phyloP scores from a whole-genome alignment of 2,888 invertebrate genomes.

The Leptinotarsa peninsularis region DNA sequence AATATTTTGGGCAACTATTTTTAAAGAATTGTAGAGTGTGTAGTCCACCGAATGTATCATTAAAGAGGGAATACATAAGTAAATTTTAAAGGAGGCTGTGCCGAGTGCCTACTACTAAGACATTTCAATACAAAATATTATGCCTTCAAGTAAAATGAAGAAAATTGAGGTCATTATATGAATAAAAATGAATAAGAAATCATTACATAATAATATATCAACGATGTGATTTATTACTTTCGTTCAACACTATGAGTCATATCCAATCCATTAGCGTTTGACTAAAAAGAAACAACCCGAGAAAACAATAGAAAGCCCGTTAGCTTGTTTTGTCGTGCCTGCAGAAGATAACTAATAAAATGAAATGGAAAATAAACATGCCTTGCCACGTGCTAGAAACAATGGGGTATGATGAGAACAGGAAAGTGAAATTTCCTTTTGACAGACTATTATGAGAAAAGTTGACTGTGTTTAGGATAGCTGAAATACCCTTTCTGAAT shows the following conservation, averaged over 20 bases:
- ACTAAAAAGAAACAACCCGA: constrained; percentile 33
- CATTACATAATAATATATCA: neutral
- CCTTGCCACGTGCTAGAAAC: constrained; percentile 45
- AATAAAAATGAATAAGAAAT: constrained; percentile 14
- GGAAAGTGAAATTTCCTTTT: constrained; percentile 11
- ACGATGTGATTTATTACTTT: constrained; percentile 20
- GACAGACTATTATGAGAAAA: constrained; percentile 4
- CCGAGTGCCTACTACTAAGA: neutral
- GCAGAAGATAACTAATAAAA: constrained; percentile 38
- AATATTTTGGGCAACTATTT: too few species aligned
- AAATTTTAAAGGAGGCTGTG: too few species aligned
- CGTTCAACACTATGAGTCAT: constrained; percentile 20
- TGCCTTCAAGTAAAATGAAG: neutral
- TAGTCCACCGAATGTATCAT: too few species aligned
- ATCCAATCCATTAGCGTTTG: constrained; percentile 34
- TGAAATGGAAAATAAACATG: constrained; percentile 36
- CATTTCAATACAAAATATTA: neutral
- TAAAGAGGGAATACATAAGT: neutral
- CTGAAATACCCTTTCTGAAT: neutral
- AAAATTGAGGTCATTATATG: constrained; percentile 2
- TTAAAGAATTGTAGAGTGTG: too few species aligned
- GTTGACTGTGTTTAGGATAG: neutral
- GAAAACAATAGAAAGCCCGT: constrained; percentile 33
- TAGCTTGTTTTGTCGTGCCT: constrained; percentile 28
- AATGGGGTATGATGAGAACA: constrained; percentile 26